A percentile compares a stretch with the other conserved stretches of the same genome.
phyloP scores from a whole-genome alignment of 1,140 invertebrate genomes.

The Eurosta solidaginis region DNA sequence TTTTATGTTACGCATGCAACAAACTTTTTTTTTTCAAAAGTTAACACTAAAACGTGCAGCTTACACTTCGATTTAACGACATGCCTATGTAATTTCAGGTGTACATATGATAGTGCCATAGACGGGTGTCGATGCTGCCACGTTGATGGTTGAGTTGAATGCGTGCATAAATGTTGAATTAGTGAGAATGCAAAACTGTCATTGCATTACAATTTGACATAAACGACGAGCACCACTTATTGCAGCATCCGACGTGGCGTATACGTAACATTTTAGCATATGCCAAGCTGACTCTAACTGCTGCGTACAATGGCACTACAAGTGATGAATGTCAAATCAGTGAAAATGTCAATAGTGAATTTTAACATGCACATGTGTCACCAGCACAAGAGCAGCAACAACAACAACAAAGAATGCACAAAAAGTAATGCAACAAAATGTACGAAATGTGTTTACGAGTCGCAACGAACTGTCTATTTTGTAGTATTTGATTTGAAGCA shows the following conservation, averaged over 20 bases:
- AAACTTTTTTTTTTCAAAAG: too few relatives aligned
- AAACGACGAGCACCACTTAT: not conserved
- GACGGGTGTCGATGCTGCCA: not conserved
- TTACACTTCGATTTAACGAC: too few relatives aligned
- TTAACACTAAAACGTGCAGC: too few relatives aligned
- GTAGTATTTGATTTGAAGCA: too few relatives aligned
- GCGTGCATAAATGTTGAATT: constrained; percentile 14
- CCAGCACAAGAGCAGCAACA: not conserved
- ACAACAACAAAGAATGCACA: not conserved
- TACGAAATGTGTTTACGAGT: not conserved
- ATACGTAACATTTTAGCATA: constrained; percentile 2
- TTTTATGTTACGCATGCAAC: too few relatives aligned
- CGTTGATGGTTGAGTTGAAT: not conserved
- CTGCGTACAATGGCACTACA: not conserved
- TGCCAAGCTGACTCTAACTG: constrained; percentile 11
- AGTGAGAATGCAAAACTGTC: constrained; percentile 6
- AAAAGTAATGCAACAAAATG: not conserved
- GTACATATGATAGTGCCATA: too few relatives aligned
- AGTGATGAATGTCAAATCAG: constrained; percentile 24
- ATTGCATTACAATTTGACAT: not conserved
- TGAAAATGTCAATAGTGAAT: constrained; percentile 18
- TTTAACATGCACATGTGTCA: not conserved
- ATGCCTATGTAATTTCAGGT: too few relatives aligned
- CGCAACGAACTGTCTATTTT: not conserved
- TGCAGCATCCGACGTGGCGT: not conserved